Evolutionary conservation across 2,113 vertebrate species (phyloP).

Genomic region (Grallaria varia): DNA sequence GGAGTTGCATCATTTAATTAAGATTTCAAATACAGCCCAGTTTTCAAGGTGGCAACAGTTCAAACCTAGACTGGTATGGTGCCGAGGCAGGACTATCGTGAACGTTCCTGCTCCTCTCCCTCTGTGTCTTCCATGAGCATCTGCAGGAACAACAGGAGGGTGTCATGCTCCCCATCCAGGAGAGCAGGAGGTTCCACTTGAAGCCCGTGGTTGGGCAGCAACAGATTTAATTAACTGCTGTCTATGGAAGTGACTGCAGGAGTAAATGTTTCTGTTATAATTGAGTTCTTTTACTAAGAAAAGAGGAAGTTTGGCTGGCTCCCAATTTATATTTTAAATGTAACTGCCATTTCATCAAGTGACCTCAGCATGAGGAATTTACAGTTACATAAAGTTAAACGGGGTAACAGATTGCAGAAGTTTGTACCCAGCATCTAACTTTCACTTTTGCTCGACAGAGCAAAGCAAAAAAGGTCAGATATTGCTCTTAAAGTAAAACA

Average conservation of each 20-base stretch:
- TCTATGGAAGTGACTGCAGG: background rate
- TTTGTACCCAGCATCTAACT: background rate
- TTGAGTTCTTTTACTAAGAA: background rate
- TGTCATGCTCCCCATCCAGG: background rate
- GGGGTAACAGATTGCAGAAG: background rate
- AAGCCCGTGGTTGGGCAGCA: background rate
- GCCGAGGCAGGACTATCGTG: background rate
- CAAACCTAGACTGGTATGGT: background rate
- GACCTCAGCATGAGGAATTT: background rate
- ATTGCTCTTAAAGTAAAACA: background rate
- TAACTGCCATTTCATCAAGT: background rate
- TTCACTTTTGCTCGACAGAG: background rate
- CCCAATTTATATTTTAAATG: fast-evolving
- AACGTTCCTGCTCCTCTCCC: background rate
- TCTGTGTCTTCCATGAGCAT: background rate
- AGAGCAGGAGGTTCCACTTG: background rate
- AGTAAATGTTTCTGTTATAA: background rate
- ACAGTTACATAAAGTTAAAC: background rate
- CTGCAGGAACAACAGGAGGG: background rate
- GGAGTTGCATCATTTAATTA: background rate
- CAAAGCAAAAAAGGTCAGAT: background rate
- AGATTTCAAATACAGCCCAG: background rate
- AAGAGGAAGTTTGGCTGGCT: background rate
- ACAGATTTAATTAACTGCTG: background rate
- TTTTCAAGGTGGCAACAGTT: constrained; percentile 22